A percentile compares a stretch with the other conserved stretches of the same genome.
phyloP scores from a whole-genome alignment of 2,888 invertebrate species.

The Drosophila multiciliata region DNA sequence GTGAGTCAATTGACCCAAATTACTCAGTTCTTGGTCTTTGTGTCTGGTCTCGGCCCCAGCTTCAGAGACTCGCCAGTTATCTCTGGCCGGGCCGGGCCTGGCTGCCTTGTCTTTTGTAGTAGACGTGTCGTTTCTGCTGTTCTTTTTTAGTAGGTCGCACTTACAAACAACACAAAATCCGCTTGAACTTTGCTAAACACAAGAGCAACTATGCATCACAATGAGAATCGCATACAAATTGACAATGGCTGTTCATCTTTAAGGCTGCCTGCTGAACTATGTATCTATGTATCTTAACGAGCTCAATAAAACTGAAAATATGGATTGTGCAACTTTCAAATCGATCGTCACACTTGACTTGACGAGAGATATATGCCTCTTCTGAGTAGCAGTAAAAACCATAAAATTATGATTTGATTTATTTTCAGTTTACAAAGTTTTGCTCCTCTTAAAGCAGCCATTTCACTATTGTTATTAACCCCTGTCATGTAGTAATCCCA shows the following conservation, averaged over 20 bases:
- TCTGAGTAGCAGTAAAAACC: neutral
- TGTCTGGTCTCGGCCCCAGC: conserved; percentile 31
- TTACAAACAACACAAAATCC: conserved; percentile 49
- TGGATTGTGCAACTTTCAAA: neutral
- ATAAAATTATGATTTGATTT: neutral
- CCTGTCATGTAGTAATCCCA: neutral
- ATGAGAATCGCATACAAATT: neutral
- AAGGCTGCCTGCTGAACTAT: neutral
- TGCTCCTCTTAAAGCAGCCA: neutral
- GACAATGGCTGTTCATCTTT: conserved; percentile 1
- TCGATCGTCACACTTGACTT: neutral
- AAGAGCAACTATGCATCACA: conserved; percentile 4
- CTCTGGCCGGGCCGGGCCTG: neutral
- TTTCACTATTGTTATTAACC: neutral
- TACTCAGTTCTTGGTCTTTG: conserved; percentile 66
- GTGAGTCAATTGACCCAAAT: conserved; percentile 80
- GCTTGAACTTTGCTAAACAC: conserved; percentile 67
- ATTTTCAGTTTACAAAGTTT: neutral
- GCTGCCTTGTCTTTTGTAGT: conserved; percentile 34
- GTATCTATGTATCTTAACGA: neutral
- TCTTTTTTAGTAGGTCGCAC: conserved; percentile 72
- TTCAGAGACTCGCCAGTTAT: conserved; percentile 12
- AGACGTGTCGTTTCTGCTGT: conserved; percentile 63
- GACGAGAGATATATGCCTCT: neutral
- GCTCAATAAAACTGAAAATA: neutral